Conservation (phyloP, 2,888 invertebrate genomes). For the Callosobruchus maculatus region DNA sequence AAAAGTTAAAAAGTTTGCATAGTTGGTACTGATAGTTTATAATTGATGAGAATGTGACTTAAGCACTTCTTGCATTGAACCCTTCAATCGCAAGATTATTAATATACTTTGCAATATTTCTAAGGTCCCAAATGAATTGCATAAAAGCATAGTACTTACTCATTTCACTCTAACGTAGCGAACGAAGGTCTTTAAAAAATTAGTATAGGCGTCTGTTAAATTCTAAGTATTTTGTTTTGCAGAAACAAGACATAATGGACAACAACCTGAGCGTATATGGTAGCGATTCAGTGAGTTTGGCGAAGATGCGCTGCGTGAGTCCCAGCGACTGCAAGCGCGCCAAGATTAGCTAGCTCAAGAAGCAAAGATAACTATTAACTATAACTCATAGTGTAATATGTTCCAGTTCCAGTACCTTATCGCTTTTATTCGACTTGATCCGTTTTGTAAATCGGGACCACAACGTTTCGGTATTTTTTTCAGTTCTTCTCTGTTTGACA, state of each 20-base stretch:
- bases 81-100: too few species aligned
- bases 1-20: too few species aligned
- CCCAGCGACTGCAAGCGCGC: conserved; percentile 47
- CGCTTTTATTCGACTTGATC: conserved; percentile 26
- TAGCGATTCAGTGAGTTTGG: conserved; percentile 25
- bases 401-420: background rate
- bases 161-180: too few species aligned
- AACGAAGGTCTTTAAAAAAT: too few species aligned
- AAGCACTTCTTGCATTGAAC: too few species aligned
- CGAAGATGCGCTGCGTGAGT: conserved; percentile 44
- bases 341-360: conserved; percentile 49
- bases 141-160: too few species aligned
- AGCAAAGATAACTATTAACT: conserved; percentile 5
- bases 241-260: conserved; percentile 47
- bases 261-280: conserved; percentile 44
- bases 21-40: too few species aligned
- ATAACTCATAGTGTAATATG: conserved; percentile 18
- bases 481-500: background rate
- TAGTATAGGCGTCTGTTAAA: too few species aligned
- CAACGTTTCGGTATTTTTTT: conserved; percentile 5
- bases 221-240: conserved; percentile 24
- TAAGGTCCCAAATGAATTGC: too few species aligned
- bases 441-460: conserved; percentile 1
- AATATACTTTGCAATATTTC: too few species aligned
- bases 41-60: too few species aligned